Base-by-base conservation (phyloP, 2,113 vertebrate species). In the Cisticola juncidis region DNA sequence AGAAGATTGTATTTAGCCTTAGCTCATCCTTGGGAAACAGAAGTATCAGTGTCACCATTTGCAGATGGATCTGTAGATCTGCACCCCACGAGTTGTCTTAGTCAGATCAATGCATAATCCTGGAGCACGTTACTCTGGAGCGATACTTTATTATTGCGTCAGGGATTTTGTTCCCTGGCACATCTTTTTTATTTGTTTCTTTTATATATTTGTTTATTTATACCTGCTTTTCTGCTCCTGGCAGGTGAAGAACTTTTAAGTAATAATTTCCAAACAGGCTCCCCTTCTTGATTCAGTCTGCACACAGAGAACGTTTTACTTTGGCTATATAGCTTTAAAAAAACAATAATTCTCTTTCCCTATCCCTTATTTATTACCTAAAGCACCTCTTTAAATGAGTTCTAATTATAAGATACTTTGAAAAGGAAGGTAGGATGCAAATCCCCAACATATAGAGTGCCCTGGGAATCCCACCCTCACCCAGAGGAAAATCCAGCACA, bases 51-150 rank as follows among this genome's bases (percentile, higher is more conserved):
- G 91, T 92, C 93, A 79, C 87, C 81, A 81, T 76, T 91, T 77
- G 35, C 65, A 87, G 83, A 76, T 91, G 78, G 73, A 72, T 95
- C 93, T 87, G 65, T 57, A 89, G 69, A 94, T 96, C 48, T 79
- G 36, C n/a, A 60, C 72, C 79, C 73, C 84, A 72, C 4, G 6
- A 91, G 65, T 57, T 94, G 61, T 76, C 78, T 90, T 88, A 94
- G 69, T 95, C 81, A 92, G 53, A 85, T 92, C 78, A 87, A 22
- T 0, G 0, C 40, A 51, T 64, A 81, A 78, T 91, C 88, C 66
- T 36, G 51, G 65, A 71, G 72, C 44, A 50, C 0, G 23, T 88
- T 81, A 54, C 81, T 90, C 64, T 74, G 68, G 74, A 85, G 90
- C 0, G 2, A 81, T 86, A 80, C 16, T 21, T 82, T 57, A 31